Conservation (phyloP, 2,113 vertebrate genomes). For the Oxygymnocypris stewartii region DNA sequence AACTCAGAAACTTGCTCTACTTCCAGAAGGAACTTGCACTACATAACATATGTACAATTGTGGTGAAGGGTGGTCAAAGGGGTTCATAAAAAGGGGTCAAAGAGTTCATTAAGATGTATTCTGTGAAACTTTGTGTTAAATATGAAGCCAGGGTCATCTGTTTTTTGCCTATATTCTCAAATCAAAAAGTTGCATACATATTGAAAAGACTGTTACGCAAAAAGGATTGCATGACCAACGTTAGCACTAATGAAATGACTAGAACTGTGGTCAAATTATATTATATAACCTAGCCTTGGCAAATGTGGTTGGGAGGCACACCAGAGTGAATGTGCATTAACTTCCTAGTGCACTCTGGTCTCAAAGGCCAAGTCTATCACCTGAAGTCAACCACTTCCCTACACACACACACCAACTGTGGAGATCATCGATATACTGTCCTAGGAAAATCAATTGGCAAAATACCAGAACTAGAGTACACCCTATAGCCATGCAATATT, state of each 20-base stretch:
- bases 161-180: neutral
- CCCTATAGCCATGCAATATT: neutral
- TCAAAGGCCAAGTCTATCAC: neutral
- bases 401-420: neutral
- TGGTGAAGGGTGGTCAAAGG: neutral
- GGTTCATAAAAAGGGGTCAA: neutral
- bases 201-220: constrained; percentile 13
- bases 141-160: neutral
- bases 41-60: constrained; percentile 29
- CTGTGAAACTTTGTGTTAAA: neutral
- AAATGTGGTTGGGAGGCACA: neutral
- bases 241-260: neutral
- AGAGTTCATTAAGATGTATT: neutral
- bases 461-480: neutral
- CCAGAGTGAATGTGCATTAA: neutral
- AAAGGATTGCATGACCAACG: neutral
- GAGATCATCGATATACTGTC: neutral
- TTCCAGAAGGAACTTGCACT: constrained; percentile 25
- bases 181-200: neutral
- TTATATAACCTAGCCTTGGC: constrained; percentile 1
- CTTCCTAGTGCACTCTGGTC: neutral
- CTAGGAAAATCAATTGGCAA: neutral
- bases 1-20: constrained; percentile 31
- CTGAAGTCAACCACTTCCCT: neutral
- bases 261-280: neutral